Conservation (phyloP, 2,888 invertebrate genomes). For the Neelides folsomi region DNA sequence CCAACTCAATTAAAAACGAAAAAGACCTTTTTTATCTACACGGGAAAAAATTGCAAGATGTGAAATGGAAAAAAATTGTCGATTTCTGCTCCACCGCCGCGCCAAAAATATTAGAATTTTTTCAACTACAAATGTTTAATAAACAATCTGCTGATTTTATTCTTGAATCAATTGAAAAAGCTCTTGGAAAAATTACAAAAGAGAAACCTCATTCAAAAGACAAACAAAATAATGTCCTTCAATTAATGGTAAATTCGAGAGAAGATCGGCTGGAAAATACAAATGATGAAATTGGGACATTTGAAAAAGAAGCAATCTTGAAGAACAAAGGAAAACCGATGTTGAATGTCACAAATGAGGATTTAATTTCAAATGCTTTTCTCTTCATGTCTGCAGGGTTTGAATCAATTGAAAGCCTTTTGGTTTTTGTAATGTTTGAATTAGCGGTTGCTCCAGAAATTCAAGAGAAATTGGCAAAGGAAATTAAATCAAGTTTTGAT, state of each 20-base stretch:
- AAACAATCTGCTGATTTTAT: too few relatives aligned
- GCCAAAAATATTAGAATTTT: neutral
- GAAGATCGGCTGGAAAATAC: constrained; percentile 71
- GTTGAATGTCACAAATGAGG: constrained; percentile 37
- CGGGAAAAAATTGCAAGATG: neutral
- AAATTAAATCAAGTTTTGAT: constrained; percentile 1
- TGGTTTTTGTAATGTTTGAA: constrained; percentile 42
- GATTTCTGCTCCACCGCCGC: neutral
- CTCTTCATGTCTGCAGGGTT: constrained; percentile 45
- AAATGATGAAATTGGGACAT: constrained; percentile 45
- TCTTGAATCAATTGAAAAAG: too few relatives aligned
- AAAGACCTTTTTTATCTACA: neutral
- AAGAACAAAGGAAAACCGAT: neutral
- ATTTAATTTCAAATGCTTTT: constrained; percentile 45
- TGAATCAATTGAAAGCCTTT: constrained; percentile 44
- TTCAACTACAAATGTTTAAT: neutral
- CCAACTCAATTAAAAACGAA: neutral
- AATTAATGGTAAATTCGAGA: constrained; percentile 53
- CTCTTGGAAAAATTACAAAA: too few relatives aligned
- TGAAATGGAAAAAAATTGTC: neutral
- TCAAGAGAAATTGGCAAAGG: constrained; percentile 8
- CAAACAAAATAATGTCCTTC: constrained; percentile 52
- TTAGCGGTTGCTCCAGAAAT: constrained; percentile 35
- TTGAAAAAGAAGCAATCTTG: neutral
- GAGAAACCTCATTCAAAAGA: neutral